phyloP scores from a whole-genome alignment of 2,888 invertebrate genomes.

The Bellardia pandia region DNA sequence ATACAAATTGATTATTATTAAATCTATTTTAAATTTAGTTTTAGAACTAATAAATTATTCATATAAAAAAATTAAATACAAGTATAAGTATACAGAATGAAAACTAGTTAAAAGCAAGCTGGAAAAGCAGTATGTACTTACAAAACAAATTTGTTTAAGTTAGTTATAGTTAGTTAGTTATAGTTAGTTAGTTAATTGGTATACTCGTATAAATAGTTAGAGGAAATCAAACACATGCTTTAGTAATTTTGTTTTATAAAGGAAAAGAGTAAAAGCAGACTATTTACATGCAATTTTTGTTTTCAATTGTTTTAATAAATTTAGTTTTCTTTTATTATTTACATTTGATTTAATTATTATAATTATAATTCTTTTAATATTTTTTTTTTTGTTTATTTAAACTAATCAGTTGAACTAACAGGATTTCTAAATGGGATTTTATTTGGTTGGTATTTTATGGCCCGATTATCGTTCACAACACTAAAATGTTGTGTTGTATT shows the following conservation, averaged over 20 bases:
- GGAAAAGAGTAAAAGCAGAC: conserved; percentile 9
- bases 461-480: too few relatives aligned
- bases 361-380: background rate
- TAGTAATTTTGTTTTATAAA: background rate
- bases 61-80: background rate
- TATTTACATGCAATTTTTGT: conserved; percentile 53
- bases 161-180: background rate
- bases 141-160: background rate
- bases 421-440: conserved; percentile 29
- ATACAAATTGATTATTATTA: conserved; percentile 2
- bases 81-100: conserved; percentile 5
- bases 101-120: conserved; percentile 31
- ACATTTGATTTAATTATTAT: conserved; percentile 19
- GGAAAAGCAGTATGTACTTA: background rate
- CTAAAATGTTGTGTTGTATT: too few relatives aligned
- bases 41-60: background rate
- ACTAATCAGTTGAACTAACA: conserved; percentile 55
- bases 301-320: conserved; percentile 3
- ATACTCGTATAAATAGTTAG: background rate
- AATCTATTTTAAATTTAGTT: background rate
- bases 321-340: conserved; percentile 16
- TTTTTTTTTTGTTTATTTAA: conserved; percentile 4
- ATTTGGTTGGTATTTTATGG: background rate
- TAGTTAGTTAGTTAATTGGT: too few relatives aligned
- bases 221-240: conserved; percentile 38